Evolutionary conservation across 2,113 vertebrate genomes (phyloP).

Genomic region (Sarotherodon lohbergeri): DNA sequence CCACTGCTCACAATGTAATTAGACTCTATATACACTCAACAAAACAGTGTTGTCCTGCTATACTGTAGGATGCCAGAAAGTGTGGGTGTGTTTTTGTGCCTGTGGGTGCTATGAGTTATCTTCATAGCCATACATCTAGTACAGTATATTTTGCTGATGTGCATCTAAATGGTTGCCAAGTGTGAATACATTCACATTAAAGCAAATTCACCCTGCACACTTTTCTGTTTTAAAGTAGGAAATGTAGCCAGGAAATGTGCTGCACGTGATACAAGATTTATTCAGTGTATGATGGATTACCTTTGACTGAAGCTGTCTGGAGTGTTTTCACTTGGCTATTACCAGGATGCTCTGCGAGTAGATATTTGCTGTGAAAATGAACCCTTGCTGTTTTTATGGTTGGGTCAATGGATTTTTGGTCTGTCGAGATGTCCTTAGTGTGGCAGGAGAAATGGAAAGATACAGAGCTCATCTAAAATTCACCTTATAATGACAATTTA

Average conservation of each 20-base stretch:
- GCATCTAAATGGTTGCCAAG: conserved; percentile 10
- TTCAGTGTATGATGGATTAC: conserved; percentile 67
- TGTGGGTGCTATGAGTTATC: neutral
- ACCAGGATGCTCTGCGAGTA: conserved; percentile 16
- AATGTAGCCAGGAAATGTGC: conserved; percentile 4
- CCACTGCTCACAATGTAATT: conserved; percentile 67
- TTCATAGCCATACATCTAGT: neutral
- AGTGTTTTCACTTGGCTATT: conserved; percentile 25
- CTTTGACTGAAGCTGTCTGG: conserved; percentile 40
- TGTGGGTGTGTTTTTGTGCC: conserved; percentile 1
- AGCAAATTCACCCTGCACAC: neutral
- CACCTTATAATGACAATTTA: neutral
- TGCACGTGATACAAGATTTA: conserved; percentile 32
- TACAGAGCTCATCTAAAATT: neutral
- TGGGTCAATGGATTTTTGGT: neutral
- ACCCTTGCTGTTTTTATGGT: conserved; percentile 12
- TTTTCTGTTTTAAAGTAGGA: conserved; percentile 29
- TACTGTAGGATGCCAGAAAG: conserved; percentile 13
- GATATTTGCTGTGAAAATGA: conserved; percentile 29
- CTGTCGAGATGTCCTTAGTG: neutral
- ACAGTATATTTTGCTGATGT: conserved; percentile 34
- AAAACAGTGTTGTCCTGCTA: conserved; percentile 34
- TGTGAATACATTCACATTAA: conserved; percentile 19
- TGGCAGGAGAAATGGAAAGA: neutral
- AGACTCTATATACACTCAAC: conserved; percentile 56